Evolutionary conservation across 2,113 vertebrate species (phyloP), one percentile per base, ranked within the genome.

Genomic region (Neopipo cinnamomea): DNA sequence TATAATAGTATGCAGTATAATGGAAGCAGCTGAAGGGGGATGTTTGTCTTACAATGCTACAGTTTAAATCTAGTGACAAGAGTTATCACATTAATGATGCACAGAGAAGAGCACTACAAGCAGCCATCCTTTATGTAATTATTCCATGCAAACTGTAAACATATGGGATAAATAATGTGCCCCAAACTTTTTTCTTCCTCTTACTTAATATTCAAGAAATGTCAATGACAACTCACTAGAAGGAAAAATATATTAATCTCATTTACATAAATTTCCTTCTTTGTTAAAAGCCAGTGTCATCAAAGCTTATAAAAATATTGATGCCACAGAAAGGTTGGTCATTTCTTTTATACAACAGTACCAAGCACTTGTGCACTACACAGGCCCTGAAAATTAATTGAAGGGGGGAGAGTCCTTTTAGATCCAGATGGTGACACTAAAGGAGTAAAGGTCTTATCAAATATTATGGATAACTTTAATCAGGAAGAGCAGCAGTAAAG

Each of bases 61-160:
- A 86, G 85, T 92, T 96, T 95, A 96, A 95, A 96, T 79, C 49
- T 65, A 71, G 39, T 88, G 62, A 94, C 92, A 97, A 95, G 80
- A 85, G 91, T 39, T 85, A 85, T 92, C 92, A 88, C 52, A 65
- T 85, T 97, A 96, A 92, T 41, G 94, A 96, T 87, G 61, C 52
- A 66, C 55, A 82, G 85, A 74, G 63, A 81, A 94, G 65, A 92
- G 37, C 47, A 70, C 62, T 92, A 58, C 78, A 92, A 94, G 61
- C 70, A 88, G n/a, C 52, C 88, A 77, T 85, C 7, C 46, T 93
- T 93, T 89, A 84, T 76, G 82, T 52, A 87, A 95, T 95, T 78
- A 83, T 75, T 91, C 47, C 59, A 50, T 50, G 68, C 27, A 73
- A 93, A 79, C 61, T 86, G 35, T 75, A 92, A 82, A 68, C 15